Evolutionary conservation across 2,888 invertebrate species (phyloP).

Genomic region (Corbicula japonica): DNA sequence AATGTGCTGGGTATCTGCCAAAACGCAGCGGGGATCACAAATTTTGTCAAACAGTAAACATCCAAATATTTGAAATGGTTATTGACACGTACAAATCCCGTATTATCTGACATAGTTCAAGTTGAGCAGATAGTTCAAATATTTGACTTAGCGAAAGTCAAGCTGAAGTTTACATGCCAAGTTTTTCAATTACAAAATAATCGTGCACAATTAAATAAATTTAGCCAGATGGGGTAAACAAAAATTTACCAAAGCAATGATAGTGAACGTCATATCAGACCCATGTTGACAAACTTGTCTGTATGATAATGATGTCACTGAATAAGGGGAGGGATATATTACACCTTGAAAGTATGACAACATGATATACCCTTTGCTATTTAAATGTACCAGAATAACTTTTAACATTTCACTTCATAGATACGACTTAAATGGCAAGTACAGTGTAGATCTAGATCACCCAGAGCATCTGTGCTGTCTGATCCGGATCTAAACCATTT

Average conservation of each 20-base stretch:
- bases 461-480: no score
- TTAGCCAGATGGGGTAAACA: background rate
- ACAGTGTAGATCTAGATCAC: no score
- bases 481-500: no score
- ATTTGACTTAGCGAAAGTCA: background rate
- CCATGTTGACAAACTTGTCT: background rate
- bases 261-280: background rate
- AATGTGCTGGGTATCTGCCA: slow-evolving; percentile 41
- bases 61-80: slow-evolving; percentile 33
- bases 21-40: slow-evolving; percentile 39
- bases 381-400: no score
- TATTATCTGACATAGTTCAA: background rate
- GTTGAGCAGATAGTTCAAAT: background rate
- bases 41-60: slow-evolving; percentile 16
- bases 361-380: no score
- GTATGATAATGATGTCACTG: background rate
- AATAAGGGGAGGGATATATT: no score
- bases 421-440: no score
- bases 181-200: background rate
- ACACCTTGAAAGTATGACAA: no score
- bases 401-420: no score
- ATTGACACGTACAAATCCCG: slow-evolving; percentile 25
- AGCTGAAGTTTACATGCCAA: background rate
- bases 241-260: no score
- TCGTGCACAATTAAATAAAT: background rate